Evolutionary conservation across 2,888 invertebrate genomes (phyloP).

Genomic region (Busseola fusca): DNA sequence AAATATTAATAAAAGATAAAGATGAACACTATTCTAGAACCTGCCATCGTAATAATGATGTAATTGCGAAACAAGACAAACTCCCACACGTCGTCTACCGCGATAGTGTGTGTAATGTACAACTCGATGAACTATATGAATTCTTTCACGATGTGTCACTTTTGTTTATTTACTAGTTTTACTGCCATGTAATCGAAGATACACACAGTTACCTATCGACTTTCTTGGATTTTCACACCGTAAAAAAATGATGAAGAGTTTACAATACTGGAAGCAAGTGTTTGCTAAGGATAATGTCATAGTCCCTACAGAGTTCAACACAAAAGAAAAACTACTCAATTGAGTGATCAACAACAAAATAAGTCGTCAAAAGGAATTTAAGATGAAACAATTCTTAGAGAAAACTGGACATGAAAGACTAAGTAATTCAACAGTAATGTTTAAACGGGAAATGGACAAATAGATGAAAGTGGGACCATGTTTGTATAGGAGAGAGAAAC

Average conservation of each 20-base stretch:
- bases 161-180: slow-evolving; percentile 48
- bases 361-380: slow-evolving; percentile 7
- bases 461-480: slow-evolving; percentile 9
- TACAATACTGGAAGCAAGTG: background rate
- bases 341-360: slow-evolving; percentile 12
- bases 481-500: background rate
- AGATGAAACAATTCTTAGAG: slow-evolving; percentile 19
- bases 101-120: slow-evolving; percentile 50
- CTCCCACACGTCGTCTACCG: slow-evolving; percentile 47
- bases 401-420: slow-evolving; percentile 25
- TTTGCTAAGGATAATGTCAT: background rate
- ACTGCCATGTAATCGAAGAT: slow-evolving; percentile 28
- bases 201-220: slow-evolving; percentile 10
- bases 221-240: slow-evolving; percentile 15
- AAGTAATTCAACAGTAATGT: slow-evolving; percentile 9
- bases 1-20: slow-evolving; percentile 15
- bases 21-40: slow-evolving; percentile 24
- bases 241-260: background rate
- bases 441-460: slow-evolving; percentile 22
- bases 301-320: background rate
- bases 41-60: slow-evolving; percentile 46
- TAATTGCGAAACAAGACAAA: slow-evolving; percentile 46
- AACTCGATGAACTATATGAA: slow-evolving; percentile 47
- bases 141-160: slow-evolving; percentile 55
- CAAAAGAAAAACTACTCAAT: slow-evolving; percentile 8